Percentiles rank a stretch among this genome's conserved stretches.
Conservation (phyloP, 1,140 invertebrate genomes). For the Phthorimaea operculella region DNA sequence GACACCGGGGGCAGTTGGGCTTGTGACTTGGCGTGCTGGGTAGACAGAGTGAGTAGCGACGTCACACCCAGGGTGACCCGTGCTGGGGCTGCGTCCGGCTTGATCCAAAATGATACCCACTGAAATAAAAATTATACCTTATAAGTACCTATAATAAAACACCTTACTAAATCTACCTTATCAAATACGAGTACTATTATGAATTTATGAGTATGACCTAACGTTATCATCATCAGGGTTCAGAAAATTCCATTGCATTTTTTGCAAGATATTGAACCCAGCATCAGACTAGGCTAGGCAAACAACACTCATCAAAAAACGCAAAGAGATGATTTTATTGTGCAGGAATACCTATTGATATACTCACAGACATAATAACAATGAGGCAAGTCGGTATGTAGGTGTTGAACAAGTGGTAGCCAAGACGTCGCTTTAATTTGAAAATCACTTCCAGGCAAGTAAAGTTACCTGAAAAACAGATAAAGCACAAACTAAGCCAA, state of each 20-base stretch:
- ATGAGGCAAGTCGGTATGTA: constrained; percentile 90
- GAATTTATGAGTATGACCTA: no score
- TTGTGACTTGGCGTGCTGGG: constrained; percentile 92
- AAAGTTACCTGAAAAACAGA: constrained; percentile 78
- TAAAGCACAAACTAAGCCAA: background rate
- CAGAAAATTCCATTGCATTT: no score
- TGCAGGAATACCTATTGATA: background rate
- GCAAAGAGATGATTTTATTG: no score
- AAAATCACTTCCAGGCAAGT: constrained; percentile 90
- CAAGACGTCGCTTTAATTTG: constrained; percentile 83
- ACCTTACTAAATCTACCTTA: no score
- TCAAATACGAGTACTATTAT: no score
- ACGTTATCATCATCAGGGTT: no score
- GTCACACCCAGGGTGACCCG: constrained; percentile 92
- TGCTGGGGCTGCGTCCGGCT: constrained; percentile 88
- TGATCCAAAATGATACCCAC: constrained; percentile 96
- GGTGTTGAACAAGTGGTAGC: constrained; percentile 90
- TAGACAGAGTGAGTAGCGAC: constrained; percentile 88
- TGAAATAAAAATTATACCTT: constrained; percentile 17
- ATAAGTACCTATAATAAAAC: no score
- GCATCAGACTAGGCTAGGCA: no score
- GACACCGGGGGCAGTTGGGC: constrained; percentile 89
- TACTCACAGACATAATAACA: constrained; percentile 87
- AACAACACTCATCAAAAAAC: no score
- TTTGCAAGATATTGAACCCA: no score